Percentiles rank a stretch among this genome's conserved stretches.
Conservation (phyloP, 2,113 vertebrate genomes). For the Gallinago paraguaiae region DNA sequence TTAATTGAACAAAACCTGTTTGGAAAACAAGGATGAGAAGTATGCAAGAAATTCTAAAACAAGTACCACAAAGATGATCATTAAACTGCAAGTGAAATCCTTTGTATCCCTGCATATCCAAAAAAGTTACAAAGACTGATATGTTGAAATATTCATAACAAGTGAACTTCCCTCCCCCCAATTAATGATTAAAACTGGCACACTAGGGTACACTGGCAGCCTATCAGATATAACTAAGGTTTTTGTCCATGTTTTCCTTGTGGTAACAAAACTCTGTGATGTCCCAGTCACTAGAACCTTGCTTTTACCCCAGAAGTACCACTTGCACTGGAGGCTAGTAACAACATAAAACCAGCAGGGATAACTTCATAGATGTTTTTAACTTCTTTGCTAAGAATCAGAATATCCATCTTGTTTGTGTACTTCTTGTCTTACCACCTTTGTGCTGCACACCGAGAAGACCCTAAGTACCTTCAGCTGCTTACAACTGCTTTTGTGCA, state of each 20-base stretch:
- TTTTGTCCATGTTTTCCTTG: neutral
- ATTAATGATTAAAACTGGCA: neutral
- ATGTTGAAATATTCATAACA: neutral
- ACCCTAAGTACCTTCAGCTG: slow-evolving; percentile 12
- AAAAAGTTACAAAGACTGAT: neutral
- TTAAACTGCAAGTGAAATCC: neutral
- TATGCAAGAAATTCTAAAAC: neutral
- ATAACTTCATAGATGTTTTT: neutral
- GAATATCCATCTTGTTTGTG: neutral
- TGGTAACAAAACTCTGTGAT: neutral
- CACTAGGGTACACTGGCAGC: neutral
- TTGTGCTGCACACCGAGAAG: neutral
- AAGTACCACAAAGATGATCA: neutral
- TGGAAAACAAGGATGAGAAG: neutral
- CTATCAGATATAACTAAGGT: neutral
- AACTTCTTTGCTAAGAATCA: neutral
- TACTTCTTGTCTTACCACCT: neutral
- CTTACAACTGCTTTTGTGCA: slow-evolving; percentile 53
- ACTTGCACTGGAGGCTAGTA: neutral
- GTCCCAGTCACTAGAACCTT: neutral
- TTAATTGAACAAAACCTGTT: neutral
- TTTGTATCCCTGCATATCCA: neutral
- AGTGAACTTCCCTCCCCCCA: neutral
- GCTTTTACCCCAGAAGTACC: neutral
- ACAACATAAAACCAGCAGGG: neutral